Evolutionary conservation across 2,888 invertebrate species (phyloP).

Genomic region (Belgica antarctica): DNA sequence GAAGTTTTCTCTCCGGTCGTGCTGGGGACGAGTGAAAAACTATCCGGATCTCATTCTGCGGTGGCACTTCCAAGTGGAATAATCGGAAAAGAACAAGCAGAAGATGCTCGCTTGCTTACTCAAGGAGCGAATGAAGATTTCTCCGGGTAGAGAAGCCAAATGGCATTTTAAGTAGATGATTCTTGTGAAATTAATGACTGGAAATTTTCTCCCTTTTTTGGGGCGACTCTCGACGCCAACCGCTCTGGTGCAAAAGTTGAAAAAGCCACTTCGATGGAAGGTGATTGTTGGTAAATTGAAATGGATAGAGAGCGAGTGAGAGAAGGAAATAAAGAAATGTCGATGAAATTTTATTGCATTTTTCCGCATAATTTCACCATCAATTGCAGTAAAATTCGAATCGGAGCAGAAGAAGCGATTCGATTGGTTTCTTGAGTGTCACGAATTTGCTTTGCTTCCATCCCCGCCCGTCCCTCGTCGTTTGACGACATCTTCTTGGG

Average conservation of each 20-base stretch:
- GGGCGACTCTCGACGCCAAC: neutral
- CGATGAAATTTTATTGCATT: conserved; percentile 43
- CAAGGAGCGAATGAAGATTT: conserved; percentile 7
- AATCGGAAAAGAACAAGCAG: neutral
- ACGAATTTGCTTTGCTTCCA: conserved; percentile 1
- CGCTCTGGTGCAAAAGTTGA: neutral
- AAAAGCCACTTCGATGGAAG: conserved; percentile 38
- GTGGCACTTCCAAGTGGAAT: neutral
- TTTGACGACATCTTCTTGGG: neutral
- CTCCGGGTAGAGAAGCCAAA: conserved; percentile 1
- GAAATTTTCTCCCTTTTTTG: conserved; percentile 22
- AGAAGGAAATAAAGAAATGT: conserved; percentile 37
- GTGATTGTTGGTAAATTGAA: conserved; percentile 22
- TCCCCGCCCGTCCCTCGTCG: neutral
- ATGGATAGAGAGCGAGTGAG: neutral
- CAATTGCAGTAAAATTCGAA: conserved; percentile 30
- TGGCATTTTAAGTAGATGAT: conserved; percentile 39
- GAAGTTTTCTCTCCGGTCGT: conserved; percentile 2
- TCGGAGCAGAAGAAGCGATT: conserved; percentile 11
- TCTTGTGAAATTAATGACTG: conserved; percentile 44
- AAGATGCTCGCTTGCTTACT: conserved; percentile 1
- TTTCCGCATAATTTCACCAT: conserved; percentile 43
- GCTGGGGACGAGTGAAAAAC: neutral
- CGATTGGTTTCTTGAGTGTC: conserved; percentile 20
- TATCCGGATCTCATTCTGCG: neutral